Percentiles rank a stretch among this genome's conserved stretches.
Conservation (phyloP, 2,113 vertebrate species). For the Reinhardtius hippoglossoides region DNA sequence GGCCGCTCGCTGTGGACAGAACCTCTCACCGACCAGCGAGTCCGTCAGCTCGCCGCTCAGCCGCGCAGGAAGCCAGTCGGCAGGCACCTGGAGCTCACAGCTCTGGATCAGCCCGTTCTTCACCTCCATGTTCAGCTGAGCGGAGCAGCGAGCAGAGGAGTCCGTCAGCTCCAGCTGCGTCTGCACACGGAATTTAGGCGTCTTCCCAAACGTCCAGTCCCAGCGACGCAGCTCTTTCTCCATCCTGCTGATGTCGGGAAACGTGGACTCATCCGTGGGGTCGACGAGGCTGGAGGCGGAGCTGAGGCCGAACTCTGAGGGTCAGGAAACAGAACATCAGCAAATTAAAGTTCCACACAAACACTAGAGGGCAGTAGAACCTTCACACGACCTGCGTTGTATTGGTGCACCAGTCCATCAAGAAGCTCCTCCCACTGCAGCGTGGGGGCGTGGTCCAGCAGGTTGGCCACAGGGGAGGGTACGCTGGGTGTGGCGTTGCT, state of each 20-base stretch:
- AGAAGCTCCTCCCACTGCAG: constrained; percentile 86
- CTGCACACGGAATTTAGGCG: constrained; percentile 88
- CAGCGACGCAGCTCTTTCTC: constrained; percentile 86
- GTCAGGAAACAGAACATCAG: background rate
- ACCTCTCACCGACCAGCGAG: constrained; percentile 84
- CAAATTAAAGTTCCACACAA: background rate
- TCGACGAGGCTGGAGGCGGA: constrained; percentile 77
- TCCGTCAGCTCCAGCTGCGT: constrained; percentile 80
- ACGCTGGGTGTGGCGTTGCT: constrained; percentile 93
- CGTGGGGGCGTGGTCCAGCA: constrained; percentile 87
- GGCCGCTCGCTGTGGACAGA: constrained; percentile 82
- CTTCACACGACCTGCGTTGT: constrained; percentile 69
- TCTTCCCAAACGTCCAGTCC: constrained; percentile 95
- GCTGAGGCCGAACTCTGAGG: constrained; percentile 77
- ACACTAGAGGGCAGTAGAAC: background rate
- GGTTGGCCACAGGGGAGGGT: constrained; percentile 88
- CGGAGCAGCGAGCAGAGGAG: background rate
- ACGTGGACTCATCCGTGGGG: constrained; percentile 84
- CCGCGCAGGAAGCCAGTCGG: constrained; percentile 84
- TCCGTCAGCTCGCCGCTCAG: constrained; percentile 78
- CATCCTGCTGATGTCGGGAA: constrained; percentile 85
- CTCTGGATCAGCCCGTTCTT: constrained; percentile 87
- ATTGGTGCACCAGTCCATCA: constrained; percentile 85
- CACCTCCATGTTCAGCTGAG: constrained; percentile 81
- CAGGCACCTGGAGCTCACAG: constrained; percentile 81